phyloP scores from a whole-genome alignment of 2,888 invertebrate genomes.

The Hyppa rectilinea region DNA sequence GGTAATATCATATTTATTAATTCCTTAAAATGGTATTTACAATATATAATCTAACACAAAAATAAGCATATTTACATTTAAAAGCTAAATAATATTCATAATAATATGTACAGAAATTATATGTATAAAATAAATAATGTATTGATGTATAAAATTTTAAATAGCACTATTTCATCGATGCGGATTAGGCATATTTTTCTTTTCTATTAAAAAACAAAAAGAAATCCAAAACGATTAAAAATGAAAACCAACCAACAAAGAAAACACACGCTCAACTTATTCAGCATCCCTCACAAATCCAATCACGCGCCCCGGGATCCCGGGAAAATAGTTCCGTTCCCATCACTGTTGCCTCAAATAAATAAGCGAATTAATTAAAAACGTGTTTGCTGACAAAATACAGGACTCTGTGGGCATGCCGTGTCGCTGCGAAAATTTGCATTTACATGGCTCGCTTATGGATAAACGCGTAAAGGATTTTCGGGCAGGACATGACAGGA shows the following conservation, averaged over 20 bases:
- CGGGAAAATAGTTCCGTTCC: slow-evolving; percentile 36
- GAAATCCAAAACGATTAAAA: background rate
- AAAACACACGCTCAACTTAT: background rate
- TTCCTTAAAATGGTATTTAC: too few relatives aligned
- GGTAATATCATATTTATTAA: too few relatives aligned
- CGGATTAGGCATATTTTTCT: background rate
- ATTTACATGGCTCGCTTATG: slow-evolving; percentile 65
- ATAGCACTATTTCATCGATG: background rate
- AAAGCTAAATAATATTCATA: too few relatives aligned
- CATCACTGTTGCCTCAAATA: slow-evolving; percentile 71
- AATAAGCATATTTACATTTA: too few relatives aligned
- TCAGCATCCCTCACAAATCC: background rate
- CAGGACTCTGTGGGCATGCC: slow-evolving; percentile 64
- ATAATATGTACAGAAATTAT: too few relatives aligned
- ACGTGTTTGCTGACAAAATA: slow-evolving; percentile 83
- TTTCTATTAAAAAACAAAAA: background rate
- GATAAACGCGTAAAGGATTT: slow-evolving; percentile 69
- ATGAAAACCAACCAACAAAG: too few relatives aligned
- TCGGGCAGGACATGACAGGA: slow-evolving; percentile 49
- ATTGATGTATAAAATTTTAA: too few relatives aligned
- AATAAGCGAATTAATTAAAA: slow-evolving; percentile 87
- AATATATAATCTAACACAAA: too few relatives aligned
- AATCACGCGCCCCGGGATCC: slow-evolving; percentile 30
- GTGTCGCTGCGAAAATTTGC: slow-evolving; percentile 67
- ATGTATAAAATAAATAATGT: too few relatives aligned